A percentile compares a stretch with the other conserved stretches of the same genome.
Conservation (phyloP, 1,140 invertebrate species). For the Eriocheir sinensis region DNA sequence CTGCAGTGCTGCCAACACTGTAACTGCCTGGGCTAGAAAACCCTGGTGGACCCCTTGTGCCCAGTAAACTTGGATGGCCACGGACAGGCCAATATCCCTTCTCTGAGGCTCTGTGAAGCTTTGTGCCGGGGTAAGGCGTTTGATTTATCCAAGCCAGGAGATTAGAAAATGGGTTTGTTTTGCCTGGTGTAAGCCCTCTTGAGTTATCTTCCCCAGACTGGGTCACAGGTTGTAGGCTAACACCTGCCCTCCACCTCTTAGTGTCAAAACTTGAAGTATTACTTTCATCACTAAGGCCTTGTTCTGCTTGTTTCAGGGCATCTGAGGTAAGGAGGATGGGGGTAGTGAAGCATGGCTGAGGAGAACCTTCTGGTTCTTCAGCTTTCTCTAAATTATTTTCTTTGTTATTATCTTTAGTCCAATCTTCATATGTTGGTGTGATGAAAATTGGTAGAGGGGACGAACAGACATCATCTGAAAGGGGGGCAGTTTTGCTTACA, state of each 20-base stretch:
- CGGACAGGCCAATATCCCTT: neutral
- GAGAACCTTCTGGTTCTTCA: slow-evolving; percentile 34
- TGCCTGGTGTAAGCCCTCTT: neutral
- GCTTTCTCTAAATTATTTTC: too few species aligned
- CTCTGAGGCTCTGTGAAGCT: neutral
- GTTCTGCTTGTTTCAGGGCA: slow-evolving; percentile 52
- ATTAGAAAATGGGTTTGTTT: slow-evolving; percentile 65
- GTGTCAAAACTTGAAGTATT: neutral
- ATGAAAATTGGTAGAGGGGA: slow-evolving; percentile 47
- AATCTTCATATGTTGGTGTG: slow-evolving; percentile 53
- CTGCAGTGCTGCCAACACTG: slow-evolving; percentile 24
- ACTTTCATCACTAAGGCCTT: neutral
- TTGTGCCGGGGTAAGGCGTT: neutral
- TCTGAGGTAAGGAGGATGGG: slow-evolving; percentile 59
- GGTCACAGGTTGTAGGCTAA: neutral
- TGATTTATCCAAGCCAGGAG: slow-evolving; percentile 57
- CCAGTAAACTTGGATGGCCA: neutral
- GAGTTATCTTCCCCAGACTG: neutral
- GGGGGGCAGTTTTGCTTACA: neutral
- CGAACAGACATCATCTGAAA: slow-evolving; percentile 13
- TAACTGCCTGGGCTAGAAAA: slow-evolving; percentile 47
- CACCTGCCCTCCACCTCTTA: neutral
- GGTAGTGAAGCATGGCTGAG: slow-evolving; percentile 67
- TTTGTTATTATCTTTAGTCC: neutral
- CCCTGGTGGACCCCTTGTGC: neutral